Percentiles rank a stretch among this genome's conserved stretches.
Conservation (phyloP, 2,888 invertebrate genomes). For the Pristionchus maxplancki region DNA sequence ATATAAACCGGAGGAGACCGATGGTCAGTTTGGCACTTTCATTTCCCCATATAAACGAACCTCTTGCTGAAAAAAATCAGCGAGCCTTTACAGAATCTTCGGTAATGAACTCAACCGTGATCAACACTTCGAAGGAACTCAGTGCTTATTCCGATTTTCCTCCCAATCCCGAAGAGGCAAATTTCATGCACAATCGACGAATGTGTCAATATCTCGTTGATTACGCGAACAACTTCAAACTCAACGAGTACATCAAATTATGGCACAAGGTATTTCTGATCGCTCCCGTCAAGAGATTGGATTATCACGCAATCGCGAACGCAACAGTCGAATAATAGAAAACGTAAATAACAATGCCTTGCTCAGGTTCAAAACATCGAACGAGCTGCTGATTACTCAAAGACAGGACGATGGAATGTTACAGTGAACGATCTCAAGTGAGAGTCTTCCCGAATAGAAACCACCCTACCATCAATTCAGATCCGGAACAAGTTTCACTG, state of each 20-base stretch:
- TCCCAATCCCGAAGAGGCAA: slow-evolving; percentile 78
- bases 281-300: not conserved
- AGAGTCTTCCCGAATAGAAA: not conserved
- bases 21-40: slow-evolving; percentile 21
- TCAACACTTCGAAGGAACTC: slow-evolving; percentile 78
- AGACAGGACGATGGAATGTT: slow-evolving; percentile 77
- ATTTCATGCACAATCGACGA: slow-evolving; percentile 79
- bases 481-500: slow-evolving; percentile 59
- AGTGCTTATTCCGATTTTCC: slow-evolving; percentile 79
- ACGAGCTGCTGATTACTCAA: slow-evolving; percentile 74
- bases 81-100: slow-evolving; percentile 69
- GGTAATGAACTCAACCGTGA: slow-evolving; percentile 77
- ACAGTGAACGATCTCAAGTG: slow-evolving; percentile 64
- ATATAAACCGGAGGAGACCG: slow-evolving; percentile 56
- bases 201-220: slow-evolving; percentile 62
- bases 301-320: no score
- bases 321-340: no score
- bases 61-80: not conserved
- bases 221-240: slow-evolving; percentile 70
- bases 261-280: slow-evolving; percentile 7
- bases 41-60: no score
- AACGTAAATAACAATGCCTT: not conserved
- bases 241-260: slow-evolving; percentile 70
- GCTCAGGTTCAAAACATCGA: slow-evolving; percentile 60
- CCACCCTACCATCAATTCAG: slow-evolving; percentile 18